Evolutionary conservation across 2,888 invertebrate genomes (phyloP), one percentile per base, ranked within the genome.

Genomic region (Metopia argyrocephala): DNA sequence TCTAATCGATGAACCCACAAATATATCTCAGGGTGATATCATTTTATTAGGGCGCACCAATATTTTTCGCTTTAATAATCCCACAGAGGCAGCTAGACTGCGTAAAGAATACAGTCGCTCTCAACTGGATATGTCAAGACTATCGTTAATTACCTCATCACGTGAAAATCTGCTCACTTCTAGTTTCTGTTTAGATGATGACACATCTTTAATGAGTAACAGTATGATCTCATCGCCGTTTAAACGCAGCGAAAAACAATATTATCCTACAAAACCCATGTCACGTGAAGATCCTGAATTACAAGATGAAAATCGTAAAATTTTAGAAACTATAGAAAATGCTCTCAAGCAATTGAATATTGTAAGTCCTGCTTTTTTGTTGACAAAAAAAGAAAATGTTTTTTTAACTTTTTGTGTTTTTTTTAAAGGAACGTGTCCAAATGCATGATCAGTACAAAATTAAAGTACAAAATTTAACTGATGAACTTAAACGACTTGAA

Each of bases 21-120:
- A 94, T 85, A 93, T 96, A 56, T 95, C 94, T 71, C 96, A 96
- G 90, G 95, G 96, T 45, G 96, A 95, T 89, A 94, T 95, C 79
- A 93, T 96, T 6, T 91, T 96, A 4, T 92, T 95, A 80, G 95
- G 95, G 0, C 93, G 95, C 76, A 95, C 94, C 59, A 95, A 95
- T 89, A 95, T 95, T 92, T 95, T 95, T 90, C 95, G 97, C 50
- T 97, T 96, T 91, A 97, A 96, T 91, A 96, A 97, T 92, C 97
- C 97, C 12, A 95, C 94, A 0, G 96, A 96, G 88, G 96, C 96
- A 2, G 96, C 96, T 46, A 95, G 95, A 89, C 91, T 96, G 83
- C 92, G 96, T 27, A 95, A 94, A 88, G 95, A 94, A 86, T 83
- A 86, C 12, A 93, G 92, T 85, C 93, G 94, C 21, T 94, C 94